phyloP scores from a whole-genome alignment of 2,797 vertebrate genomes.

The Anisognathus igniventris region DNA sequence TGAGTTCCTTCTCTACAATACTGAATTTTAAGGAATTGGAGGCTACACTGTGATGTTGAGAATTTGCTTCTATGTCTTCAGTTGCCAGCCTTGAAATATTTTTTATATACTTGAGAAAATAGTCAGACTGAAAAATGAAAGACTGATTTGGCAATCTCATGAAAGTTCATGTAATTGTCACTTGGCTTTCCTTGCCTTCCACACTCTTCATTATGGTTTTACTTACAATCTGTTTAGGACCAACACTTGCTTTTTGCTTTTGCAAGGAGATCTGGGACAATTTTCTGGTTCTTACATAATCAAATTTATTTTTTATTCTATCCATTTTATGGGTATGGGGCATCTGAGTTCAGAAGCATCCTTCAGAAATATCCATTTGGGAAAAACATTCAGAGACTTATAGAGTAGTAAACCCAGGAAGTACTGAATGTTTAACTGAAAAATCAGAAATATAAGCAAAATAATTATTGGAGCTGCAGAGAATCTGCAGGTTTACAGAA shows the following conservation, averaged over 20 bases:
- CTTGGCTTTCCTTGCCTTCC: not conserved
- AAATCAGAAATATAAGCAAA: not conserved
- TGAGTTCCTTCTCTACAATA: not conserved
- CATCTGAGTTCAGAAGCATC: not conserved
- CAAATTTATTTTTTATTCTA: not conserved
- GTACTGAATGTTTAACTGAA: not conserved
- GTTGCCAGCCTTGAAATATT: not conserved
- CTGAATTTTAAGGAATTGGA: not conserved
- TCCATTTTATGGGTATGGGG: not conserved
- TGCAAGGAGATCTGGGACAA: not conserved
- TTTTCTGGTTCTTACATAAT: not conserved
- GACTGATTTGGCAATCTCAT: not conserved
- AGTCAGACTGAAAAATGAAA: not conserved
- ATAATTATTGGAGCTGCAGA: not conserved
- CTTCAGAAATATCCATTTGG: not conserved
- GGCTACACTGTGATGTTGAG: not conserved
- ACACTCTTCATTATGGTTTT: not conserved
- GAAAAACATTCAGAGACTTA: not conserved
- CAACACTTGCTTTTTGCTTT: not conserved
- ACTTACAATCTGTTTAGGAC: not conserved
- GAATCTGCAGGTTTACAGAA: not conserved
- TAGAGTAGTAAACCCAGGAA: not conserved
- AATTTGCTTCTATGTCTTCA: not conserved
- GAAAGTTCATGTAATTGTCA: not conserved
- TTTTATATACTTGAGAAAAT: not conserved